A percentile compares a stretch with the other conserved stretches of the same genome.
phyloP scores from a whole-genome alignment of 2,113 vertebrate genomes.

The Zosterops hypoxanthus region DNA sequence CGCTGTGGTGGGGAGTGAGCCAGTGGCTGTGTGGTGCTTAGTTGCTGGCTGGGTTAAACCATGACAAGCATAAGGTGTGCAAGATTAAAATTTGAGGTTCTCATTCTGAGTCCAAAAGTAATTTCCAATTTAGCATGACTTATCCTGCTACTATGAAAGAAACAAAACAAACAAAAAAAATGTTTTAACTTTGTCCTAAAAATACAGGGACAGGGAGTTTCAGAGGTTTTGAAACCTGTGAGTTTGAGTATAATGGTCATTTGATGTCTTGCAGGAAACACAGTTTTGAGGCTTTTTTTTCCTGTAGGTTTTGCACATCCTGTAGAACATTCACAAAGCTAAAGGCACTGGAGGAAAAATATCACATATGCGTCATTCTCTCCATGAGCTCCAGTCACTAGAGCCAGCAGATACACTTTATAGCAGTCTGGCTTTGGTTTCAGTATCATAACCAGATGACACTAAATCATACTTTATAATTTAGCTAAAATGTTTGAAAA shows the following conservation, averaged over 20 bases:
- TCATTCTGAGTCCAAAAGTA: background rate
- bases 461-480: conserved; percentile 5
- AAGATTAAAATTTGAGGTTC: background rate
- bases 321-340: background rate
- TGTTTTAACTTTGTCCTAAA: background rate
- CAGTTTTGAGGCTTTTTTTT: background rate
- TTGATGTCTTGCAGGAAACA: background rate
- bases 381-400: background rate
- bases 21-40: background rate
- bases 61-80: background rate
- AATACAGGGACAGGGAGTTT: background rate
- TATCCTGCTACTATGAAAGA: background rate
- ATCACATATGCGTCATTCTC: background rate
- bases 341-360: background rate
- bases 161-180: background rate
- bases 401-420: conserved; percentile 26
- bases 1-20: background rate
- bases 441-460: conserved; percentile 26
- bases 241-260: background rate
- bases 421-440: conserved; percentile 27
- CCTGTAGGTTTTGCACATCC: background rate
- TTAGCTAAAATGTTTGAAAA: background rate
- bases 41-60: background rate
- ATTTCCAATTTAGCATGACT: background rate
- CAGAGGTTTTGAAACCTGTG: background rate